A percentile compares a stretch with the other conserved stretches of the same genome.
Evolutionary conservation across 2,797 vertebrate genomes (phyloP).

Genomic region (Threskiornis aethiopicus): DNA sequence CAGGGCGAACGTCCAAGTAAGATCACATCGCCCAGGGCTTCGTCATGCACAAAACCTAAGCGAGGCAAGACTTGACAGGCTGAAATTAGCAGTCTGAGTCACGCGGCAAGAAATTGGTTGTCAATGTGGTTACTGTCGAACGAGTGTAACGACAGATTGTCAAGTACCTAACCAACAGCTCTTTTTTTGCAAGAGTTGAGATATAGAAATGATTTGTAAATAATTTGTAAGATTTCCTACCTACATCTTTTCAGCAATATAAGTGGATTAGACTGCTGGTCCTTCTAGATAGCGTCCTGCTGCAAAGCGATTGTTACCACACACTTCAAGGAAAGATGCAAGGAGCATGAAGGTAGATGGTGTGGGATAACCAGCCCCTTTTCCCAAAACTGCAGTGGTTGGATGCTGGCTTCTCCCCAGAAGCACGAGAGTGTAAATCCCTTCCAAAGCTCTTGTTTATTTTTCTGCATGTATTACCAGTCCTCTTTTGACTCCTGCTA

Average conservation of each 20-base stretch:
- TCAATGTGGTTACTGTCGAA: not conserved
- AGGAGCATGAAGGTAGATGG: not conserved
- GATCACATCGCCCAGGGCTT: not conserved
- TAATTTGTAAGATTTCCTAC: not conserved
- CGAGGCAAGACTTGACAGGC: not conserved
- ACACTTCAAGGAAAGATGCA: not conserved
- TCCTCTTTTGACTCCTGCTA: not conserved
- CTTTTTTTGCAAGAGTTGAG: not conserved
- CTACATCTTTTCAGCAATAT: not conserved
- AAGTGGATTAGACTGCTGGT: not conserved
- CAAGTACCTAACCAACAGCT: not conserved
- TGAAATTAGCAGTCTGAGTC: slow-evolving; percentile 25
- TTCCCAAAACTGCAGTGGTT: not conserved
- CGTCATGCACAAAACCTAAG: not conserved
- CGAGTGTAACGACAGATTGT: not conserved
- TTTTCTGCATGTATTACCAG: not conserved
- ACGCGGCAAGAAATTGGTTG: not conserved
- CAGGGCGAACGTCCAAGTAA: rapidly evolving
- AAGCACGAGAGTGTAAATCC: not conserved
- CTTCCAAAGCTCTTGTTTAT: not conserved
- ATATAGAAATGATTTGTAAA: not conserved
- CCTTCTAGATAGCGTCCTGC: not conserved
- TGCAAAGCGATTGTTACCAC: not conserved
- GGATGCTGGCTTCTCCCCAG: not conserved
- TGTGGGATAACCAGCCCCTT: not conserved